Percentiles rank a stretch among this genome's conserved stretches.
phyloP scores from a whole-genome alignment of 2,888 invertebrate genomes.

The Terebella lapidaria region DNA sequence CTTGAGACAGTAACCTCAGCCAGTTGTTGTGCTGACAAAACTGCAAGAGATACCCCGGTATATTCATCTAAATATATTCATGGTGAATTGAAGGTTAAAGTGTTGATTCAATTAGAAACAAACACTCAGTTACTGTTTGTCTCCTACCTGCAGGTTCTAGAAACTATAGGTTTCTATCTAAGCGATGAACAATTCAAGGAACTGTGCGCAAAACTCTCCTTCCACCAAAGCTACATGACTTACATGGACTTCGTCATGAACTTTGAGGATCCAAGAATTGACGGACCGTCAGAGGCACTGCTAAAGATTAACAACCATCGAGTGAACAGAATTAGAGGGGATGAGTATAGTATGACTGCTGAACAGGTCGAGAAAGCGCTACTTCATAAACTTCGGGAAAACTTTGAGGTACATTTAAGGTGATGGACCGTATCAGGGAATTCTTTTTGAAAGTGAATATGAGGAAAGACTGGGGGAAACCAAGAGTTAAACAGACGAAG shows the following conservation, averaged over 20 bases:
- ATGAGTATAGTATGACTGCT: constrained; percentile 42
- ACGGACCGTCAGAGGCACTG: constrained; percentile 29
- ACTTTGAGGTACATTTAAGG: constrained; percentile 41
- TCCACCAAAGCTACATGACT: constrained; percentile 36
- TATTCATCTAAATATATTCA: no score
- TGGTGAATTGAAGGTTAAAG: no score
- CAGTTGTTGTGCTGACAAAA: no score
- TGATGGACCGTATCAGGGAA: background rate
- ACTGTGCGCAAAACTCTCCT: constrained; percentile 35
- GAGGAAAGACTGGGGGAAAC: no score
- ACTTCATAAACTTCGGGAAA: constrained; percentile 41
- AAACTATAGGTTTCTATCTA: constrained; percentile 37
- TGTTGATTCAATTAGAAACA: no score
- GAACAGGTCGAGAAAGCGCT: constrained; percentile 39
- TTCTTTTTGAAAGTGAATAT: background rate
- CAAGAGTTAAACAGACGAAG: no score
- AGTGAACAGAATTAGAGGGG: constrained; percentile 47
- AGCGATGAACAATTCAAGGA: constrained; percentile 41
- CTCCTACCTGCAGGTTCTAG: constrained; percentile 33
- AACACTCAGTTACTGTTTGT: no score
- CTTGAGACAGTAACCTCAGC: no score
- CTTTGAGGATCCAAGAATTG: constrained; percentile 39
- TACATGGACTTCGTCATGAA: constrained; percentile 43
- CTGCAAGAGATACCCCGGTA: no score
- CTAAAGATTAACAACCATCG: constrained; percentile 39